Conservation (phyloP, 64 coral and sea anemone species). For the Anthopleura sola region DNA sequence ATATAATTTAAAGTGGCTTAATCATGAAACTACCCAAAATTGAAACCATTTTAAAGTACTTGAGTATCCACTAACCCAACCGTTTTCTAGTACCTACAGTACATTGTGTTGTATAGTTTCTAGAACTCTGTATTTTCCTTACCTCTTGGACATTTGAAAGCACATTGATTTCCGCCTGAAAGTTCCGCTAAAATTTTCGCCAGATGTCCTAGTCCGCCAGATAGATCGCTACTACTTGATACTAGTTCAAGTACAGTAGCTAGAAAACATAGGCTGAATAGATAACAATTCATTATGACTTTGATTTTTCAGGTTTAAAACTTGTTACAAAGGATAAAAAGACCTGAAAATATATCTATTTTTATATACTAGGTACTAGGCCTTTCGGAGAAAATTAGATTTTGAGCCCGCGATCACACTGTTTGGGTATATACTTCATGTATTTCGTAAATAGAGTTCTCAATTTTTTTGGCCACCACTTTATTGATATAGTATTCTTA, state of each 20-base stretch:
- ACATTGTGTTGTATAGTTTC: neutral
- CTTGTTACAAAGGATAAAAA: neutral
- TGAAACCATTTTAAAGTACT: too few species aligned
- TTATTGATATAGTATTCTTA: too few species aligned
- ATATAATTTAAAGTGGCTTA: too few species aligned
- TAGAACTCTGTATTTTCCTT: neutral
- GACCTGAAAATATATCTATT: neutral
- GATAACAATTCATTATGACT: neutral
- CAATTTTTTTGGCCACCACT: too few species aligned
- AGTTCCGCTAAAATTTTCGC: constrained; percentile 54
- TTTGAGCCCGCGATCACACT: neutral
- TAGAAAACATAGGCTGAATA: neutral
- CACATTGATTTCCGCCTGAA: constrained; percentile 43
- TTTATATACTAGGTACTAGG: neutral
- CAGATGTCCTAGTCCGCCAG: constrained; percentile 36
- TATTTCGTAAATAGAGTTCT: neutral
- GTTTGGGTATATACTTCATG: neutral
- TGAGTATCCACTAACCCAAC: too few species aligned
- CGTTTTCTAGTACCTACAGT: too few species aligned
- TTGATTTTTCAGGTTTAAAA: neutral
- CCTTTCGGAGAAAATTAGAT: neutral
- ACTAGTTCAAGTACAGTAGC: constrained; percentile 9
- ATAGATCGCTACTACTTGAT: neutral
- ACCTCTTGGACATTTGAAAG: constrained; percentile 56
- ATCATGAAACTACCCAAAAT: too few species aligned